Conservation (phyloP, 2,888 invertebrate species). For the Troglohyphantes excavatus region DNA sequence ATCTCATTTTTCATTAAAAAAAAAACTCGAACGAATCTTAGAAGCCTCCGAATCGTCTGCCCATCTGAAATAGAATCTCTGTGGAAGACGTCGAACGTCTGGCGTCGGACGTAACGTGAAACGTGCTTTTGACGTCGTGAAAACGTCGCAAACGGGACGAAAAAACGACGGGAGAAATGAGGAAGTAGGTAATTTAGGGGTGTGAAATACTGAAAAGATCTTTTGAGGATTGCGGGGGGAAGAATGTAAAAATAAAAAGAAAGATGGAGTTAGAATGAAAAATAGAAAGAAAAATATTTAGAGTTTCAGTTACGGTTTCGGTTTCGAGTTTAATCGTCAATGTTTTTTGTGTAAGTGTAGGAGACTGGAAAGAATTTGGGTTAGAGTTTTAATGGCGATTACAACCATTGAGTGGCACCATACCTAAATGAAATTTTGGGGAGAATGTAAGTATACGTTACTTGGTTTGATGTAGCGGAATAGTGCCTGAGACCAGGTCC, state of each 20-base stretch:
- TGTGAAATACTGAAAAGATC: not conserved
- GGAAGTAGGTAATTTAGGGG: not conserved
- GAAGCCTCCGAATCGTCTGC: not conserved
- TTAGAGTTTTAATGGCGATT: too few relatives aligned
- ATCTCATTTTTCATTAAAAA: too few relatives aligned
- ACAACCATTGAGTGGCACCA: too few relatives aligned
- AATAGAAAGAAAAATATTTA: not conserved
- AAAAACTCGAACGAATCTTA: too few relatives aligned
- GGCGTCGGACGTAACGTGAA: not conserved
- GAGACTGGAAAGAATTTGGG: too few relatives aligned
- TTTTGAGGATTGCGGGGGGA: not conserved
- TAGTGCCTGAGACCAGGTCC: too few relatives aligned
- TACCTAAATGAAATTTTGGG: too few relatives aligned
- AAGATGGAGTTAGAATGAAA: not conserved
- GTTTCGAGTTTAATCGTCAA: not conserved
- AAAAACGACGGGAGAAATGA: not conserved
- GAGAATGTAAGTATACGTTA: too few relatives aligned
- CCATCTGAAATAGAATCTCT: not conserved
- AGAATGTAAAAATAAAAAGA: not conserved
- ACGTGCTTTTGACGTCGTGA: not conserved
- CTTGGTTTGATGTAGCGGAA: too few relatives aligned
- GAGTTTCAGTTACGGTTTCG: conserved; percentile 2
- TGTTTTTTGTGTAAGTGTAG: too few relatives aligned
- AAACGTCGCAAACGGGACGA: not conserved
- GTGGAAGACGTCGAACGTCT: not conserved